Base-by-base conservation (phyloP, 2,113 vertebrate species). In the Camelus dromedarius region DNA sequence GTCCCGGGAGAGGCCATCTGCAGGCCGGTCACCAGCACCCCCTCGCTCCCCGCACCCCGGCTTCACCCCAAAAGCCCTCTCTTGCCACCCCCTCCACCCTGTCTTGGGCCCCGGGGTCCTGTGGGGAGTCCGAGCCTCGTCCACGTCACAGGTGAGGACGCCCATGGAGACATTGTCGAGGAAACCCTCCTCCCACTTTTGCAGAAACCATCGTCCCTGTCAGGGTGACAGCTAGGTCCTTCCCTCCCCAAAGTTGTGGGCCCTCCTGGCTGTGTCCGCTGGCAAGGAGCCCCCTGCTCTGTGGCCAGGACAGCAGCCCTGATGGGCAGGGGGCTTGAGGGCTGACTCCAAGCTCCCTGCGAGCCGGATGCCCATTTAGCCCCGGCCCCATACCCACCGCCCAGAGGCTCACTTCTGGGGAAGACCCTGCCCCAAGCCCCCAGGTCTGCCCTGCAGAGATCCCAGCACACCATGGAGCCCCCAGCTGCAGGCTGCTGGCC, bases 271-370 rank as follows among this genome's bases (percentile, higher is more conserved):
- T 14, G 1, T 19, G 18, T 26, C 16, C 20, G 5, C 1, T 3
- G 9, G 52, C 20, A 52, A 38, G 19, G n/a, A 2, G 30, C 10
- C 85, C 52, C n/a, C 42, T 46, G 20, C 50, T 24, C 62, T 35
- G 5, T 0, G 58, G 46, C 54, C 73, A 10, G 6, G 38, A n/a
- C 35, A 58, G 56, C 30, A 22, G 15, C 66, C 30, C n/a, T 5
- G 10, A 16, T 2, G 20, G 58, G 30, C 5, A 22, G 24, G 46
- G 32, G 46, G 69, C 3, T 52, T 4, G 20, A 24, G 48, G 5
- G 8, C 16, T 32, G 4, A 0, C 67, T 11, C 26, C 0, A 2
- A 14, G 15, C 67, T 56, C 2, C 60, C 42, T 1, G 3, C 0
- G 24, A n/a, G 10, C 18, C 84, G 26, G 10, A 4, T 32, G 22